These are phyloP conservation scores for Hemistola chrysoprasaria DNA, from an alignment of 2,888 invertebrate genomes.

Conservation along the genomic window DNA sequence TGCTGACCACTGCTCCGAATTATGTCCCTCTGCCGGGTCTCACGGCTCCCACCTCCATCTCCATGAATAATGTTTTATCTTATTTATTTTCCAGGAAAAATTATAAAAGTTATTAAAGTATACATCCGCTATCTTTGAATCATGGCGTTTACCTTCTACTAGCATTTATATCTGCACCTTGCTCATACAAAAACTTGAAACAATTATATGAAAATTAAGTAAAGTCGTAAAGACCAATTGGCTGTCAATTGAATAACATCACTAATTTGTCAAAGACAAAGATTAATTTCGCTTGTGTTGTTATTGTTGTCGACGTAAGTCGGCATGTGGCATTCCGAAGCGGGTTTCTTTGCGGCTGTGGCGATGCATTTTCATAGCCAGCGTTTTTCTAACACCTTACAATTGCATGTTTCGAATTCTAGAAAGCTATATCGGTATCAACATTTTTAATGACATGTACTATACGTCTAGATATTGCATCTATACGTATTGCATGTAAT, in stretches of 20 bases:
- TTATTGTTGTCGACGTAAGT: constrained; percentile 58
- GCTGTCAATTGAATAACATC: constrained; percentile 60
- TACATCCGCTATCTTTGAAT: constrained; percentile 48
- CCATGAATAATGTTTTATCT: too few species aligned
- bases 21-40: too few species aligned
- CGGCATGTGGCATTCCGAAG: constrained; percentile 68
- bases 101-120: too few species aligned
- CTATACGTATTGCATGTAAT: too few species aligned
- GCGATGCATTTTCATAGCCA: constrained; percentile 76
- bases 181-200: constrained; percentile 75
- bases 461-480: constrained; percentile 9
- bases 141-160: constrained; percentile 47
- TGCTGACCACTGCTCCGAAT: too few species aligned
- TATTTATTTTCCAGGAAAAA: too few species aligned
- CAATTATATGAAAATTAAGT: constrained; percentile 64
- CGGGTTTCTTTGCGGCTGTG: constrained; percentile 66
- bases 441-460: constrained; percentile 45
- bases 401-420: constrained; percentile 78
- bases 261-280: constrained; percentile 56
- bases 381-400: constrained; percentile 80
- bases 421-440: constrained; percentile 65
- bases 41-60: too few species aligned
- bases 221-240: constrained; percentile 64
- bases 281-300: constrained; percentile 62
- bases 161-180: constrained; percentile 76